These are phyloP conservation scores for Danio jaintianensis DNA, from an alignment of 2,797 vertebrate species.

Conservation along the genomic window DNA sequence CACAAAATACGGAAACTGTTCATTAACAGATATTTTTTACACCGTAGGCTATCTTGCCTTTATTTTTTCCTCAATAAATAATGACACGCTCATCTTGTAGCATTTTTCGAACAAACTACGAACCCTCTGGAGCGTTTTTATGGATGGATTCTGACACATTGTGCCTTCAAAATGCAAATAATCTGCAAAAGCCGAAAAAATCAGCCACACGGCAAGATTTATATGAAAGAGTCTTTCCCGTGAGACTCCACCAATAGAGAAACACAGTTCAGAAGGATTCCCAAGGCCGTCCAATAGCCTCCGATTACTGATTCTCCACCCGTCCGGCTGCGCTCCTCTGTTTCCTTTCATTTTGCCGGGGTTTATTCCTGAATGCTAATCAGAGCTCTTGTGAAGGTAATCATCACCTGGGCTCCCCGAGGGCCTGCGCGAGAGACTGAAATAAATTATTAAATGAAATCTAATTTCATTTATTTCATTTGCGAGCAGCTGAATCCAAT, in stretches of 20 bases:
- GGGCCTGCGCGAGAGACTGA: constrained; percentile 73
- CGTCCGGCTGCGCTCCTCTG: constrained; percentile 22
- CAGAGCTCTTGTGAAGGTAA: constrained; percentile 72
- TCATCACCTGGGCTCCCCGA: constrained; percentile 75
- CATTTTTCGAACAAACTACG: no score
- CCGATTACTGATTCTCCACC: constrained; percentile 50
- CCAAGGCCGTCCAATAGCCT: constrained; percentile 44
- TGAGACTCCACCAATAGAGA: constrained; percentile 29
- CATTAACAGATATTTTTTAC: no score
- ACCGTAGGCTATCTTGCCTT: no score
- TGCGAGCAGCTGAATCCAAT: constrained; percentile 76
- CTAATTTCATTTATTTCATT: constrained; percentile 76
- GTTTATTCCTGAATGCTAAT: constrained; percentile 75
- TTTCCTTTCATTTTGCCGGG: constrained; percentile 71
- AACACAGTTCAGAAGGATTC: constrained; percentile 35
- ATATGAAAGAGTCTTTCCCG: constrained; percentile 26
- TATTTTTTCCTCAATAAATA: no score
- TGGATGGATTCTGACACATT: neutral
- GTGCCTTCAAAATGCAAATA: constrained; percentile 29
- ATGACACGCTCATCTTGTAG: no score
- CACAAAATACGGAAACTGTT: no score
- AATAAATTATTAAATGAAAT: constrained; percentile 81
- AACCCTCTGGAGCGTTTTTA: no score
- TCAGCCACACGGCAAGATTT: constrained; percentile 47
- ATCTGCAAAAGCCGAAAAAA: neutral